Evolutionary conservation across 2,797 vertebrate genomes (phyloP).

Genomic region (Gadopsis bispinosus): DNA sequence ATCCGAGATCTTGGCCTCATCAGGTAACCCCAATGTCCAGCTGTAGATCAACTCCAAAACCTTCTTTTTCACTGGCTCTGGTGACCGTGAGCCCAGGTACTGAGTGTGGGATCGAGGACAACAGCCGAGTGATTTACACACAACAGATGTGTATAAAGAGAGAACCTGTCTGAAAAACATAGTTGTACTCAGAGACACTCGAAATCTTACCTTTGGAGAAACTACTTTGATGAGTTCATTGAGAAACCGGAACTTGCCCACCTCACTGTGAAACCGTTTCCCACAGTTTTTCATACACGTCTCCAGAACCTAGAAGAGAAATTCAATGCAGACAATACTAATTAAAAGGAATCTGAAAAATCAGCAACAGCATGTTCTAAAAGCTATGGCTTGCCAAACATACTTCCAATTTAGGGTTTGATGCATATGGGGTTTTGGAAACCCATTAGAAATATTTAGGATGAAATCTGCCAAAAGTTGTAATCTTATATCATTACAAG

Average conservation of each 20-base stretch:
- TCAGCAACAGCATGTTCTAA: fast-evolving
- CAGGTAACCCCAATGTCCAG: slow-evolving; percentile 93
- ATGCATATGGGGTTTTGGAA: not conserved
- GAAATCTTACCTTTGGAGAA: slow-evolving; percentile 91
- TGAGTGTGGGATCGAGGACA: slow-evolving; percentile 64
- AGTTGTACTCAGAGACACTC: not conserved
- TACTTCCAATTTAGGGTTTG: not conserved
- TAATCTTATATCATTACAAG: not conserved
- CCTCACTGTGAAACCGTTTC: slow-evolving; percentile 94
- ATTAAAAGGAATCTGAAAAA: not conserved
- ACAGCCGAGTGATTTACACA: not conserved
- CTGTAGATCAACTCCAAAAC: slow-evolving; percentile 96
- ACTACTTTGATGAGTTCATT: slow-evolving; percentile 99
- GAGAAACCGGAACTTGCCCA: slow-evolving; percentile 98
- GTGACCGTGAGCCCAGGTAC: slow-evolving; percentile 94
- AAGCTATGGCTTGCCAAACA: not conserved
- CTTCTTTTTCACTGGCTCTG: slow-evolving; percentile 95
- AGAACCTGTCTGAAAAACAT: not conserved
- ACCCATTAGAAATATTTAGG: not conserved
- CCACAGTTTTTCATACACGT: slow-evolving; percentile 97
- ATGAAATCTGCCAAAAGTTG: not conserved
- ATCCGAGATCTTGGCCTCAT: slow-evolving; percentile 94
- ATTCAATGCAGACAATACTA: not conserved
- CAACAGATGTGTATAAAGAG: not conserved
- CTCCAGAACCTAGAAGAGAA: slow-evolving; percentile 89